phyloP scores from a whole-genome alignment of 2,113 vertebrate species.

The Pluvianellus socialis region DNA sequence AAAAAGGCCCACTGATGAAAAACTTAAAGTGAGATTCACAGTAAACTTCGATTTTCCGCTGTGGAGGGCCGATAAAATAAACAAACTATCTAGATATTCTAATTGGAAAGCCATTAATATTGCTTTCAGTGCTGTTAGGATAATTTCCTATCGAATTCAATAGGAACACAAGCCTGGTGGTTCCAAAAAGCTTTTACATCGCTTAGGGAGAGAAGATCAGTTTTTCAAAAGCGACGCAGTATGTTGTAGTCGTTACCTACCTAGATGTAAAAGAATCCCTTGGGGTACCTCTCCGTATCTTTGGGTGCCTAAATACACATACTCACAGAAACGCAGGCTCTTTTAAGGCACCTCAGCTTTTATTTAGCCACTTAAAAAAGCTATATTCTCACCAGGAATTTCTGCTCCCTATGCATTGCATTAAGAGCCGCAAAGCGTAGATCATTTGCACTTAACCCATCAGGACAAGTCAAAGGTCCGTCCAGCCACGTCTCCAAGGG shows the following conservation, averaged over 20 bases:
- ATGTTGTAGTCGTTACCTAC: rapidly evolving
- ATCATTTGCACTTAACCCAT: not conserved
- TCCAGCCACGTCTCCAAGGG: not conserved
- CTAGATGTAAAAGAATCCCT: not conserved
- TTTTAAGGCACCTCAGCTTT: not conserved
- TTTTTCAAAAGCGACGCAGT: rapidly evolving
- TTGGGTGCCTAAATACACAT: not conserved
- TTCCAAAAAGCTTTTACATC: not conserved
- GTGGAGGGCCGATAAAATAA: not conserved
- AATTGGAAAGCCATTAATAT: conserved; percentile 38
- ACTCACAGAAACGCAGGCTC: rapidly evolving
- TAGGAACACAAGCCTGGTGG: not conserved
- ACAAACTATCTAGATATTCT: not conserved
- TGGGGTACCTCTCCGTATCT: rapidly evolving
- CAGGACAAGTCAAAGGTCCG: not conserved
- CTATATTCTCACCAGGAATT: not conserved
- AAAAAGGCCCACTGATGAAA: not conserved
- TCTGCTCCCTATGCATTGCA: not conserved
- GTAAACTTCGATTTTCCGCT: not conserved
- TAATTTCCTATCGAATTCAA: not conserved
- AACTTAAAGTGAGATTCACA: not conserved
- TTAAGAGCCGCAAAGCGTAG: not conserved
- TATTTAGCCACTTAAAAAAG: not conserved
- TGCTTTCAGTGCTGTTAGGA: not conserved
- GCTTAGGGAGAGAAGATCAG: not conserved